Evolutionary conservation across 2,113 vertebrate genomes (phyloP).

Genomic region (Hypocryptadius cinnamomeus): DNA sequence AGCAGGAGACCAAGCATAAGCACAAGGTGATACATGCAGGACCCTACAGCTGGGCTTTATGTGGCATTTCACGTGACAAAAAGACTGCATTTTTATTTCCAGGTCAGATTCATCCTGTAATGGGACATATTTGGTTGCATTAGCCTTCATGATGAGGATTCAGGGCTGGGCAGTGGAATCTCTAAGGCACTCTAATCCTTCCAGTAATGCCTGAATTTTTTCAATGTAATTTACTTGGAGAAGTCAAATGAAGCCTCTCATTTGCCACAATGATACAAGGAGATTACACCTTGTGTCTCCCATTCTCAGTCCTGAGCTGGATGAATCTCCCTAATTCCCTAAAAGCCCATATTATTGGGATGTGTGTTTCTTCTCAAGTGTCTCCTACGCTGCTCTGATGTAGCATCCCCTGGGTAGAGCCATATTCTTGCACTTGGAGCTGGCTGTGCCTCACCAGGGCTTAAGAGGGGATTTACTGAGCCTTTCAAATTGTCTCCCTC

Average conservation of each 20-base stretch:
- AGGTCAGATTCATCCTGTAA: not conserved
- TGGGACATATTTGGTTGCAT: not conserved
- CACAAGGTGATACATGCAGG: not conserved
- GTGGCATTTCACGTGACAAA: rapidly evolving
- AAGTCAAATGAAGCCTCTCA: not conserved
- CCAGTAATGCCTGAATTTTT: not conserved
- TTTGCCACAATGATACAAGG: not conserved
- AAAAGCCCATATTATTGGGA: not conserved
- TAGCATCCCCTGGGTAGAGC: not conserved
- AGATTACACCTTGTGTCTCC: not conserved
- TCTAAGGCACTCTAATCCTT: not conserved
- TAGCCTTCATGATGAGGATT: not conserved
- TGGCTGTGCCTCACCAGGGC: not conserved
- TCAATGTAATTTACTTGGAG: not conserved
- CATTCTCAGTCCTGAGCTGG: not conserved
- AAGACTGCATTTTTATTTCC: not conserved
- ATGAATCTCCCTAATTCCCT: not conserved
- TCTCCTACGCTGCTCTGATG: not conserved
- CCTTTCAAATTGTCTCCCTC: not conserved
- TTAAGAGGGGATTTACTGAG: not conserved
- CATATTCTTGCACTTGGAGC: not conserved
- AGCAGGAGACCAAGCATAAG: not conserved
- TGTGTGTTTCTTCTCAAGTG: not conserved
- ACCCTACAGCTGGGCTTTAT: not conserved
- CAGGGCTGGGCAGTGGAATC: not conserved